Evolutionary conservation across 2,113 vertebrate species (phyloP).

Genomic region (Thunnus thynnus): DNA sequence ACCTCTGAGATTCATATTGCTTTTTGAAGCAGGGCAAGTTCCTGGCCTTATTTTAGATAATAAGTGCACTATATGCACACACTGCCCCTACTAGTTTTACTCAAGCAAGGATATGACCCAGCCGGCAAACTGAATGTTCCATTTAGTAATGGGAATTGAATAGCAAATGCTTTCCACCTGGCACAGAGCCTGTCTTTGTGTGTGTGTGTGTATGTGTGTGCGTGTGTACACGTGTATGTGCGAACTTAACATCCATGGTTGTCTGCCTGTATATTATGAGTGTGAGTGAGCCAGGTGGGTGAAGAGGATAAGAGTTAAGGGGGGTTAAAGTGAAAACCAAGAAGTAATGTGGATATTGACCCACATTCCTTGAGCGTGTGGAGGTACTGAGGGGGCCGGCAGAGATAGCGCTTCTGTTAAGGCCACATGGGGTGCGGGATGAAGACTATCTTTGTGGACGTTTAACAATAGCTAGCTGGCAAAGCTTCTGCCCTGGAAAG

Average conservation of each 20-base stretch:
- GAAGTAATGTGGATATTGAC: slow-evolving; percentile 64
- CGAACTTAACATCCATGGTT: not conserved
- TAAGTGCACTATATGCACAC: slow-evolving; percentile 61
- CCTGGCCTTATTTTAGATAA: slow-evolving; percentile 59
- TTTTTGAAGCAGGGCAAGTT: slow-evolving; percentile 43
- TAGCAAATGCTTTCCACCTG: slow-evolving; percentile 65
- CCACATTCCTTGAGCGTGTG: slow-evolving; percentile 46
- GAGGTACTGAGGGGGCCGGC: slow-evolving; percentile 22
- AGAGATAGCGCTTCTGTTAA: slow-evolving; percentile 49
- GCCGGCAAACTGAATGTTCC: slow-evolving; percentile 61
- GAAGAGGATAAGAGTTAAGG: slow-evolving; percentile 28
- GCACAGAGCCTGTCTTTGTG: slow-evolving; percentile 26
- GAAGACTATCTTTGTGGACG: slow-evolving; percentile 62
- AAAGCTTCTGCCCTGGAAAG: slow-evolving; percentile 64
- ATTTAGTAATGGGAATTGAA: slow-evolving; percentile 75
- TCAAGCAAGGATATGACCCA: slow-evolving; percentile 69
- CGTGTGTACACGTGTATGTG: slow-evolving; percentile 1
- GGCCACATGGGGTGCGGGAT: slow-evolving; percentile 68
- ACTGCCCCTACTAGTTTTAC: slow-evolving; percentile 44
- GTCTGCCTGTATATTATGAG: slow-evolving; percentile 4
- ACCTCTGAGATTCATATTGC: slow-evolving; percentile 41
- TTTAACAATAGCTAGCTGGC: slow-evolving; percentile 57
- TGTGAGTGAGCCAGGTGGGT: slow-evolving; percentile 32
- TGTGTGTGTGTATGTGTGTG: slow-evolving; percentile 1
- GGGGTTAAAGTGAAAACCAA: slow-evolving; percentile 28